A percentile compares a stretch with the other conserved stretches of the same genome.
These are phyloP conservation scores for Premnoplex brunnescens DNA, from an alignment of 2,797 vertebrate genomes.

Conservation along the genomic window DNA sequence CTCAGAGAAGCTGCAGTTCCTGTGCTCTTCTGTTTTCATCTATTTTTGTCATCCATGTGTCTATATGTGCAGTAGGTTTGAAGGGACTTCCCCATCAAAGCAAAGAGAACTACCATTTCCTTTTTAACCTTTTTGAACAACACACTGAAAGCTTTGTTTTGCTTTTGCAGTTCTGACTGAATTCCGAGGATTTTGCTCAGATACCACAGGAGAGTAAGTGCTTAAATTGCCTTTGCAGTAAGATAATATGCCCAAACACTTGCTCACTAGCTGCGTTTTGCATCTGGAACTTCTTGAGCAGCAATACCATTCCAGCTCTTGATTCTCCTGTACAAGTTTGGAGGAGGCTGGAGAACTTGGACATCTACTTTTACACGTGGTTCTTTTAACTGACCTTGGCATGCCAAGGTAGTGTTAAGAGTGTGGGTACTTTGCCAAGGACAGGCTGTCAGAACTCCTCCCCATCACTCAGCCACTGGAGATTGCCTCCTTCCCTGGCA, in stretches of 20 bases:
- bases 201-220: accelerated
- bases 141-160: background rate
- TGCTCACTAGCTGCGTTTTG: background rate
- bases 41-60: background rate
- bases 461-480: background rate
- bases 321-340: background rate
- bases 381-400: background rate
- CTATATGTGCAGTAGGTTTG: background rate
- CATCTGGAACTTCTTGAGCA: background rate
- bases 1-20: background rate
- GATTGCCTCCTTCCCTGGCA: slow-evolving; percentile 10
- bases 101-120: background rate
- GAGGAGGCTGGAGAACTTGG: background rate
- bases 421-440: background rate
- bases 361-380: background rate
- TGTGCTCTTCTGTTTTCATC: background rate
- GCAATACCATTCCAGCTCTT: background rate
- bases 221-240: background rate
- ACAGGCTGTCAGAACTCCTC: background rate
- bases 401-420: background rate
- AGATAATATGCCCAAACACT: background rate
- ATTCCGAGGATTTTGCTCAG: background rate
- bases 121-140: background rate
- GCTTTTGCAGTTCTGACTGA: background rate
- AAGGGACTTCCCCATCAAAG: background rate